Base-by-base conservation (phyloP, 2,797 vertebrate genomes). In the Triplophysa yarkandensis region DNA sequence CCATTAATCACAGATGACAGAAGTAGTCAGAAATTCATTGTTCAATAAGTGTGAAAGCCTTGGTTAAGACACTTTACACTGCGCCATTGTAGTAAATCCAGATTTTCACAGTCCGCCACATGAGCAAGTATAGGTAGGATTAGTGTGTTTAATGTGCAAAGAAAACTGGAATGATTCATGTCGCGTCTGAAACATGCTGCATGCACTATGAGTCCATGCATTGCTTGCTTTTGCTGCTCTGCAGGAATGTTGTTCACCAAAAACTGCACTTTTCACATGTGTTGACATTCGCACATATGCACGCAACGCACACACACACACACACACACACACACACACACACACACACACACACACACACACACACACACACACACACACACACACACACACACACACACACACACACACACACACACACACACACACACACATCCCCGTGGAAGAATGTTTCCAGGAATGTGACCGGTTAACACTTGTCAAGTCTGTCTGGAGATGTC, bases 391-490 rank as follows among this genome's bases (percentile, higher is more conserved):
- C 19, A 19, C 19, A 30, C 23, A 64, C 25, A 17, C 23, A 75
- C 64, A 44, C n/a, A 17, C 27, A 28, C 21, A 63, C 55, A 62
- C 11, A 34, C 34, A 27, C 27, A 46, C 4, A 63, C 5, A 60
- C 8, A 23, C 68, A 21, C 60, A 34, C 4, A 63, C 6, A 9
- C 41, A 74, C 32, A 63, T 89, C 88, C 87, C 87, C 69, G 78
- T 57, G 86, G 86, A 87, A 86, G 86, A 87, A 90, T 89, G 88
- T 81, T 83, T 89, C 82, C 80, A 87, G 90, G 92, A 92, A 92
- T 93, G 87, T 87, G 88, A 90, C 90, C 90, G 60, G 75, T 61
- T 92, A 89, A 92, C 92, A 90, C 75, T 54, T 91, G 89, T n/a
- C n/a, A 91, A 90, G 90, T 88, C 86, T 85, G 84, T 84, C 88